phyloP scores from a whole-genome alignment of 2,797 vertebrate species.

The Setipinna tenuifilis region DNA sequence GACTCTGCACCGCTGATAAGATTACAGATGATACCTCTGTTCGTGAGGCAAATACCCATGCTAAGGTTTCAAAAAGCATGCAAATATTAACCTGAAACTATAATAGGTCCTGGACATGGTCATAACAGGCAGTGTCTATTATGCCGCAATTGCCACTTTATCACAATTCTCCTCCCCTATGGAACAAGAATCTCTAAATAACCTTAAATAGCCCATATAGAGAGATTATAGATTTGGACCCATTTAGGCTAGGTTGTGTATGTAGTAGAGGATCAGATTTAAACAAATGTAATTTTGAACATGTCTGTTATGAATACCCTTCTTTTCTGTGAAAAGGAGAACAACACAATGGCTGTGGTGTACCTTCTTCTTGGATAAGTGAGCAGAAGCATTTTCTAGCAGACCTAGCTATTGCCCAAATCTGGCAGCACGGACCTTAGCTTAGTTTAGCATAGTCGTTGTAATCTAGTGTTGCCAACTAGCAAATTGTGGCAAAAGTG shows the following conservation, averaged over 20 bases:
- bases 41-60: conserved; percentile 51
- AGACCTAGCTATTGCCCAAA: too few relatives aligned
- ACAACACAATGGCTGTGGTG: not conserved
- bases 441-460: too few relatives aligned
- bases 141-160: not conserved
- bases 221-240: not conserved
- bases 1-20: conserved; percentile 82
- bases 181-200: too few relatives aligned
- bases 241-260: not conserved
- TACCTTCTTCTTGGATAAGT: too few relatives aligned
- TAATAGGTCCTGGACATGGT: not conserved
- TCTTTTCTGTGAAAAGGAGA: not conserved
- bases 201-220: too few relatives aligned
- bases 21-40: conserved; percentile 60
- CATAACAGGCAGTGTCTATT: not conserved
- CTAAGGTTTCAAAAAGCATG: conserved; percentile 42
- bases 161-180: not conserved
- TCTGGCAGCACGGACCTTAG: too few relatives aligned
- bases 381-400: too few relatives aligned
- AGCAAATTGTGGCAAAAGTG: too few relatives aligned
- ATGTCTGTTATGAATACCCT: not conserved
- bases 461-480: too few relatives aligned
- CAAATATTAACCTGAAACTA: conserved; percentile 40
- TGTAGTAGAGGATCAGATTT: not conserved
- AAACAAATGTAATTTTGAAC: not conserved